Conservation (phyloP, 1,140 invertebrate species). For the Drosophila pectinifera region DNA sequence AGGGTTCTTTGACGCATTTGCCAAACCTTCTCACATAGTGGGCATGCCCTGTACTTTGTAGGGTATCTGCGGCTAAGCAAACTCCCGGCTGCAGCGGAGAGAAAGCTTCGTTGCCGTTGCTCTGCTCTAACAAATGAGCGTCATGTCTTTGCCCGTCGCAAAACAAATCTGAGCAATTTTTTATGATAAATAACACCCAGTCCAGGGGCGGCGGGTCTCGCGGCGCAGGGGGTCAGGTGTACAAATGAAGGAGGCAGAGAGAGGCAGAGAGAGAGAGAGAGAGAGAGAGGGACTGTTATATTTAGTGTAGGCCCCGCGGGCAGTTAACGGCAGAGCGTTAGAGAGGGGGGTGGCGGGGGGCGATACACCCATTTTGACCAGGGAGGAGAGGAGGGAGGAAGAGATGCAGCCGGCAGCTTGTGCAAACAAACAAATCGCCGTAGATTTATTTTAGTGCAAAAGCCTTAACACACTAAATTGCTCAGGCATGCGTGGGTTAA, state of each 20-base stretch:
- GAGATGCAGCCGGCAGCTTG: slow-evolving; percentile 56
- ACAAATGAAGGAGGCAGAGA: slow-evolving; percentile 10
- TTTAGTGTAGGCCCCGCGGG: slow-evolving; percentile 67
- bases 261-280: background rate
- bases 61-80: slow-evolving; percentile 12
- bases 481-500: slow-evolving; percentile 72
- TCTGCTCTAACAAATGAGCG: slow-evolving; percentile 82
- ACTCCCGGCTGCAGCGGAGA: slow-evolving; percentile 25
- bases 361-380: slow-evolving; percentile 12
- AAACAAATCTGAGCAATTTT: slow-evolving; percentile 83
- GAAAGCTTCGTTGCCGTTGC: slow-evolving; percentile 52
- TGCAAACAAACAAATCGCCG: slow-evolving; percentile 81
- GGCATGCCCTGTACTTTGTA: background rate
- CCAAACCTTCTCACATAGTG: background rate
- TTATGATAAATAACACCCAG: slow-evolving; percentile 81
- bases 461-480: slow-evolving; percentile 72
- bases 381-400: background rate
- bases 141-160: slow-evolving; percentile 81
- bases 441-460: slow-evolving; percentile 83
- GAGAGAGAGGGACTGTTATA: slow-evolving; percentile 48
- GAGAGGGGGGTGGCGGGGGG: no score
- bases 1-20: no score
- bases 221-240: slow-evolving; percentile 8
- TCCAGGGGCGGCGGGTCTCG: slow-evolving; percentile 10
- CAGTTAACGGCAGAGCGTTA: slow-evolving; percentile 58